phyloP scores from a whole-genome alignment of 2,888 invertebrate species.

The Cyclophora albipunctata region DNA sequence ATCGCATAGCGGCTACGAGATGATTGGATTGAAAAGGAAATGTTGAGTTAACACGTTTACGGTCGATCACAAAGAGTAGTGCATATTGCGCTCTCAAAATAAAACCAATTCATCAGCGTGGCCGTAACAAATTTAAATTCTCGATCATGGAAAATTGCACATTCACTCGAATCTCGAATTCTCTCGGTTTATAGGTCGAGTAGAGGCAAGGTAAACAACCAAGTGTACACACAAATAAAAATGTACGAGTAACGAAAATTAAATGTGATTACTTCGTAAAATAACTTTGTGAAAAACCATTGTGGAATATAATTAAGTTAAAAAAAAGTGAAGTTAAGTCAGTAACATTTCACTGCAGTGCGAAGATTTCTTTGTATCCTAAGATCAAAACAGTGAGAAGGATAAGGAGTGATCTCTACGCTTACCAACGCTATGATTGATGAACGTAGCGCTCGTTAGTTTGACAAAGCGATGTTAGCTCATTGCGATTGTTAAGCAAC shows the following conservation, averaged over 20 bases:
- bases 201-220: constrained; percentile 39
- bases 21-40: constrained; percentile 1
- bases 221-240: constrained; percentile 34
- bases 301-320: too few species aligned
- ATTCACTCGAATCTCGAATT: constrained; percentile 32
- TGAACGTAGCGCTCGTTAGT: too few species aligned
- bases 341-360: too few species aligned
- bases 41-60: constrained; percentile 15
- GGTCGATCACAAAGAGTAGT: constrained; percentile 7
- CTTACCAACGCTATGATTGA: too few species aligned
- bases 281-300: too few species aligned
- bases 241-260: constrained; percentile 34
- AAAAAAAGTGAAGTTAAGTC: too few species aligned
- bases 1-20: too few species aligned
- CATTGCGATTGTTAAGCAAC: too few species aligned
- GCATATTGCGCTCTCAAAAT: constrained; percentile 29
- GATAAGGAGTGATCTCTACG: too few species aligned
- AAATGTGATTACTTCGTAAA: constrained; percentile 4
- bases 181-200: constrained; percentile 35
- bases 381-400: too few species aligned
- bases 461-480: too few species aligned
- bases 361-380: too few species aligned
- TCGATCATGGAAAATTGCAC: constrained; percentile 53
- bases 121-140: constrained; percentile 48
- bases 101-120: constrained; percentile 46